A percentile compares a stretch with the other conserved stretches of the same genome.
phyloP scores from a whole-genome alignment of 1,140 invertebrate species.

The Antheraea pernyi region DNA sequence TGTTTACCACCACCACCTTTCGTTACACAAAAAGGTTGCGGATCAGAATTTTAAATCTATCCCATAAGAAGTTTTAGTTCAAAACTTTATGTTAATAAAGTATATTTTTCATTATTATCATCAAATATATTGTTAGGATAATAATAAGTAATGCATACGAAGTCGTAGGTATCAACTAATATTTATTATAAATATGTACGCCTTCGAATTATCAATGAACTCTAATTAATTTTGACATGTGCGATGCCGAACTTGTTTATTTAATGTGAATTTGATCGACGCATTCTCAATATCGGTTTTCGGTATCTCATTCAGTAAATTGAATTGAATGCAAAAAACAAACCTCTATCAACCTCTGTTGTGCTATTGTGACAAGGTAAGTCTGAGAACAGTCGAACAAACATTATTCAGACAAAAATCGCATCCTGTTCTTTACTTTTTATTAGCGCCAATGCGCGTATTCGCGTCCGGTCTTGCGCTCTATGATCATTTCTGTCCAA shows the following conservation, averaged over 20 bases:
- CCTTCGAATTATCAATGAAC: too few relatives aligned
- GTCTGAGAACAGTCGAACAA: conserved; percentile 49
- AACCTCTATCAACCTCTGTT: neutral
- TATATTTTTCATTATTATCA: too few relatives aligned
- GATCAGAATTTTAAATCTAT: too few relatives aligned
- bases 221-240: neutral
- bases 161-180: too few relatives aligned
- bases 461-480: conserved; percentile 58
- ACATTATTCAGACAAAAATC: conserved; percentile 66
- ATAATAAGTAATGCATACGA: too few relatives aligned
- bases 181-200: too few relatives aligned
- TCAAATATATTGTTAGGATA: too few relatives aligned
- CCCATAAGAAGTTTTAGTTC: too few relatives aligned
- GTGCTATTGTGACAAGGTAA: neutral
- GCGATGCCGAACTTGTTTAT: neutral
- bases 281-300: neutral
- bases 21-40: too few relatives aligned
- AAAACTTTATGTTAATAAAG: too few relatives aligned
- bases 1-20: too few relatives aligned
- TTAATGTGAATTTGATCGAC: neutral
- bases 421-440: conserved; percentile 68
- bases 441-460: conserved; percentile 62
- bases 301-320: neutral
- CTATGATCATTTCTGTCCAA: conserved; percentile 73
- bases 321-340: conserved; percentile 32